A percentile compares a stretch with the other conserved stretches of the same genome.
phyloP scores from a whole-genome alignment of 2,797 vertebrate genomes.

The Protosalanx chinensis region DNA sequence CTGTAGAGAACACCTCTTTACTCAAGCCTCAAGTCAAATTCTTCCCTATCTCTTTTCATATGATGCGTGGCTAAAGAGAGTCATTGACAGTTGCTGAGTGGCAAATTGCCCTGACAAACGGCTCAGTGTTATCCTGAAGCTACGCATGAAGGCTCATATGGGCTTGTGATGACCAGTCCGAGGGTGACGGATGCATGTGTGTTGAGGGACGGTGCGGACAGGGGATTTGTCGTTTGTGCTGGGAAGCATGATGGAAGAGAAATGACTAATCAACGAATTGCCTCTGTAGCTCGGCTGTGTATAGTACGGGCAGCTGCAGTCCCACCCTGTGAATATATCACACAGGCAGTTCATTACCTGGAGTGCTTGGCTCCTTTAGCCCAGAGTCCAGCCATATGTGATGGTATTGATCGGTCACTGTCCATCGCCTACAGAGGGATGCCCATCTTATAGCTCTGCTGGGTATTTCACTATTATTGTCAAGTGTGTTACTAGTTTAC shows the following conservation, averaged over 20 bases:
- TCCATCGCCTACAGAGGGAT: constrained; percentile 37
- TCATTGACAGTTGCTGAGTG: not conserved
- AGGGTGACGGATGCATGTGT: constrained; percentile 4
- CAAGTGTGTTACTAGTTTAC: constrained; percentile 10
- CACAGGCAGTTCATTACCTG: constrained; percentile 78
- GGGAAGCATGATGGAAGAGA: constrained; percentile 59
- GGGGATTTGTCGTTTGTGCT: constrained; percentile 34
- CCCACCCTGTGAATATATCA: constrained; percentile 70
- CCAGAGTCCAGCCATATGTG: constrained; percentile 52
- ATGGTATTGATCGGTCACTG: constrained; percentile 62
- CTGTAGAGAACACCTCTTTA: too few species aligned
- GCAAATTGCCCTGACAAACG: not conserved
- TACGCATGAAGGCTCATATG: constrained; percentile 12
- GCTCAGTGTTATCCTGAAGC: not conserved
- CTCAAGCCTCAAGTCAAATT: too few species aligned
- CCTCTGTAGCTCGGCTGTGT: constrained; percentile 71
- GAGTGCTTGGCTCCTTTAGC: constrained; percentile 72
- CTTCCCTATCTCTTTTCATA: not conserved
- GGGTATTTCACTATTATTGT: constrained; percentile 23
- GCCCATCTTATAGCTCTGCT: constrained; percentile 28
- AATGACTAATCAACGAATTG: constrained; percentile 72
- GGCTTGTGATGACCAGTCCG: not conserved
- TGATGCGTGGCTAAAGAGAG: not conserved
- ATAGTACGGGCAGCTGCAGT: constrained; percentile 60
- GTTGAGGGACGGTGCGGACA: constrained; percentile 17